These are phyloP conservation scores for Achatina immaculata DNA, from an alignment of 1,140 invertebrate species.

Conservation along the genomic window DNA sequence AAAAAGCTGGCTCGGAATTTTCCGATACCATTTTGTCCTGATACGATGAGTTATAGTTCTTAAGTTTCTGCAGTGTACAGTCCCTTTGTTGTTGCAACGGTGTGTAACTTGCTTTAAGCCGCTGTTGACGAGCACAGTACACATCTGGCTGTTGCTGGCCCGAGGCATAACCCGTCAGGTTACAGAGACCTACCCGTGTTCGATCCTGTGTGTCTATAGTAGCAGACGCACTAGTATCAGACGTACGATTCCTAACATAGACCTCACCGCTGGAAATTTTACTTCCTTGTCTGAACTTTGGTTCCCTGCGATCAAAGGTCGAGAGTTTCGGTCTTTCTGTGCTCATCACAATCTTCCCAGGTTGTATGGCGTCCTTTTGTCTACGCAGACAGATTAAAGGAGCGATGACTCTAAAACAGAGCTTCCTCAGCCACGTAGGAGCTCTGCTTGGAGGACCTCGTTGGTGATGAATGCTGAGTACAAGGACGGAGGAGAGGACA, in stretches of 20 bases:
- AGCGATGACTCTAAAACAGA: constrained; percentile 42
- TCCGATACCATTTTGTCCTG: background rate
- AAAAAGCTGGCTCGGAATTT: background rate
- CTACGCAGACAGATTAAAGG: constrained; percentile 15
- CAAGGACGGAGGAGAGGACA: constrained; percentile 60
- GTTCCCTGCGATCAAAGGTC: background rate
- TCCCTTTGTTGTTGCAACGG: background rate
- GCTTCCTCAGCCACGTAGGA: constrained; percentile 48
- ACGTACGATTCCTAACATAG: too few species aligned
- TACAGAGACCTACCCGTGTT: too few species aligned
- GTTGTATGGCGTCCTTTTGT: background rate
- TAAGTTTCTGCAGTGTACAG: background rate
- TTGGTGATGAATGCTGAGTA: constrained; percentile 64
- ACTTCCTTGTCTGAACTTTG: background rate
- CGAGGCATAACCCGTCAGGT: too few species aligned
- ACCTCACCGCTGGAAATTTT: constrained; percentile 14
- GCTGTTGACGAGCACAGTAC: background rate
- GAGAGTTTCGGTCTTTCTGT: background rate
- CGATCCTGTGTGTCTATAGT: too few species aligned
- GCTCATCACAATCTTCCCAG: background rate
- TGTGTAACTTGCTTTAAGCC: background rate
- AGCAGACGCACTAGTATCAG: too few species aligned
- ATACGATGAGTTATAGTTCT: background rate
- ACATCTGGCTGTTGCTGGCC: background rate
- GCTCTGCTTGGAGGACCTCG: constrained; percentile 51